Base-by-base conservation (phyloP, 2,113 vertebrate genomes). In the Nyctereutes procyonoides region DNA sequence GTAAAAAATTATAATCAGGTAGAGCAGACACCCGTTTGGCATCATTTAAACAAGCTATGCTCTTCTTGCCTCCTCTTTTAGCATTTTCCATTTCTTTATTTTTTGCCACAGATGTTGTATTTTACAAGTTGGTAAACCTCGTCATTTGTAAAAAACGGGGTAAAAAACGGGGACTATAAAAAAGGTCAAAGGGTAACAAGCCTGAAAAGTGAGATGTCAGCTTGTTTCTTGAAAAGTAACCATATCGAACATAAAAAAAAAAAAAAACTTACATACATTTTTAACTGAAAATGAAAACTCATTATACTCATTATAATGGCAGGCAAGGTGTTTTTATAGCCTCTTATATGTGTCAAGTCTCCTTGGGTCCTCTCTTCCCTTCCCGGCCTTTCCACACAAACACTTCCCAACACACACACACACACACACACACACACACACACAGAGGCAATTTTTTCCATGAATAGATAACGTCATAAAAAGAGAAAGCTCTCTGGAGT, bases 51-150 rank as follows among this genome's bases (percentile, higher is more conserved):
- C 19, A 79, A 65, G 30, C n/a, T 69, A 60, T 38, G 22, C 19
- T 86, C 92, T 95, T 63, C 55, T 56, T 76, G 38, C 69, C 30
- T 80, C 30, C 76, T 85, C 26, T 30, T 65, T 94, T 38, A 95
- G 73, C 63, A 51, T n/a, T 51, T 94, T 84, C 24, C 28, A 38
- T 17, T 53, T 87, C 53, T 74, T 73, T 63, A 92, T 88, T 76
- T 43, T 96, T 97, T 96, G 35, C 48, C 88, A 82, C 38, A 93
- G 71, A 93, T 79, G 62, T 84, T 95, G 74, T 87, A 48, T 89
- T 97, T 62, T 96, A 14, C 76, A 69, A 62, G 48, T 55, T 51
- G 67, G 81, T 84, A 32, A 62, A 85, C 5, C 67, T 86, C 24
- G 51, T 53, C n/a, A n/a, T n/a, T n/a, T n/a, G n/a, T 86, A 32